Conservation (phyloP, 2,888 invertebrate genomes). For the Chorisops tibialis region DNA sequence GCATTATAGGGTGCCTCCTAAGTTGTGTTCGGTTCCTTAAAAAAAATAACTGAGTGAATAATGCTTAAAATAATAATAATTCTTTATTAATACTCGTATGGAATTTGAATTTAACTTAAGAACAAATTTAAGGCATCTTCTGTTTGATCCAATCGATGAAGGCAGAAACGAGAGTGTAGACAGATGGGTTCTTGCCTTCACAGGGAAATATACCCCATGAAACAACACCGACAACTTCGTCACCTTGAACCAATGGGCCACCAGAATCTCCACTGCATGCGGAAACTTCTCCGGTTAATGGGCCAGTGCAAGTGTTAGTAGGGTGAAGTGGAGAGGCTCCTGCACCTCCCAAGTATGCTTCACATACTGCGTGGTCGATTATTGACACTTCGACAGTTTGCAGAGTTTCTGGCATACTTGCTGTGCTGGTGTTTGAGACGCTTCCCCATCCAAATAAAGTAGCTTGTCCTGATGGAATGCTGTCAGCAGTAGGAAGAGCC, state of each 20-base stretch:
- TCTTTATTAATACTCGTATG: too few relatives aligned
- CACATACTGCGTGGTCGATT: slow-evolving; percentile 40
- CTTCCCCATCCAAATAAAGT: slow-evolving; percentile 50
- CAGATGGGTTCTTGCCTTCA: too few relatives aligned
- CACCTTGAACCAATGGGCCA: slow-evolving; percentile 46
- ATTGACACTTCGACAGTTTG: slow-evolving; percentile 43
- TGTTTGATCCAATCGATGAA: too few relatives aligned
- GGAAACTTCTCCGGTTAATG: slow-evolving; percentile 47
- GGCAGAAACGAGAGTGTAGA: too few relatives aligned
- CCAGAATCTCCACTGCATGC: slow-evolving; percentile 53
- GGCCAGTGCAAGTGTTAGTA: slow-evolving; percentile 53
- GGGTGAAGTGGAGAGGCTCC: slow-evolving; percentile 39
- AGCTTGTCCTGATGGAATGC: slow-evolving; percentile 41
- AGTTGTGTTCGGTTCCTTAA: too few relatives aligned
- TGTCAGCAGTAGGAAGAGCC: slow-evolving; percentile 43
- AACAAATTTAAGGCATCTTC: too few relatives aligned
- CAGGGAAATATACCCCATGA: slow-evolving; percentile 56
- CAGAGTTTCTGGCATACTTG: slow-evolving; percentile 39
- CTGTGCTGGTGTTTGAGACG: slow-evolving; percentile 28
- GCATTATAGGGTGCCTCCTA: too few relatives aligned
- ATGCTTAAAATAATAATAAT: too few relatives aligned
- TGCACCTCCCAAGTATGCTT: slow-evolving; percentile 32
- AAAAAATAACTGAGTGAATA: too few relatives aligned
- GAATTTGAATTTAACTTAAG: too few relatives aligned
- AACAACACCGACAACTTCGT: slow-evolving; percentile 52